Evolutionary conservation across 2,888 invertebrate genomes (phyloP).

Genomic region (Macaria liturata): DNA sequence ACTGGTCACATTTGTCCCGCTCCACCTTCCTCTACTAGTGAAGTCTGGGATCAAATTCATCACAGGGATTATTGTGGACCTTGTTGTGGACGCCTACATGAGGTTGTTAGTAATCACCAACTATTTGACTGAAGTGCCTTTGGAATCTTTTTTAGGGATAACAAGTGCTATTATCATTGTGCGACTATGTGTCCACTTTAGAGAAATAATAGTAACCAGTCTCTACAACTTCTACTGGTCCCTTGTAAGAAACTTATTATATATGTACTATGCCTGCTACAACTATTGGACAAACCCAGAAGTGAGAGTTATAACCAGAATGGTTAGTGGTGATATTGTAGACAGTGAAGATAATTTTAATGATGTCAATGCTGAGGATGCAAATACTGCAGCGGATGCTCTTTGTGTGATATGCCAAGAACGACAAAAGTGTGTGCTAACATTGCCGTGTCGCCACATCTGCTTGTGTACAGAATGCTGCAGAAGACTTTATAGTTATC

Average conservation of each 20-base stretch:
- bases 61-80: constrained; percentile 40
- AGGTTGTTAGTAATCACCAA: constrained; percentile 65
- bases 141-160: constrained; percentile 72
- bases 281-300: constrained; percentile 72
- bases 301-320: constrained; percentile 61
- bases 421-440: constrained; percentile 79
- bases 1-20: constrained; percentile 67
- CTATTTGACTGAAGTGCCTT: constrained; percentile 75
- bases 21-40: constrained; percentile 64
- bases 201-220: constrained; percentile 51
- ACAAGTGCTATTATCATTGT: constrained; percentile 63
- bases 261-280: constrained; percentile 62
- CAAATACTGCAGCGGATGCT: constrained; percentile 56
- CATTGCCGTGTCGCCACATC: constrained; percentile 82
- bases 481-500: constrained; percentile 71
- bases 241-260: constrained; percentile 60
- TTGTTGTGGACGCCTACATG: constrained; percentile 59
- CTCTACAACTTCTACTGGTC: constrained; percentile 59
- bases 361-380: constrained; percentile 45
- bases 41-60: constrained; percentile 47
- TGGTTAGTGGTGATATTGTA: constrained; percentile 57
- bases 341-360: constrained; percentile 45
- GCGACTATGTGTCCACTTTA: constrained; percentile 63
- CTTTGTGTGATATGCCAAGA: constrained; percentile 83
- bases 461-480: constrained; percentile 81